Conservation (phyloP, 2,113 vertebrate genomes). For the Pontoporia blainvillei region DNA sequence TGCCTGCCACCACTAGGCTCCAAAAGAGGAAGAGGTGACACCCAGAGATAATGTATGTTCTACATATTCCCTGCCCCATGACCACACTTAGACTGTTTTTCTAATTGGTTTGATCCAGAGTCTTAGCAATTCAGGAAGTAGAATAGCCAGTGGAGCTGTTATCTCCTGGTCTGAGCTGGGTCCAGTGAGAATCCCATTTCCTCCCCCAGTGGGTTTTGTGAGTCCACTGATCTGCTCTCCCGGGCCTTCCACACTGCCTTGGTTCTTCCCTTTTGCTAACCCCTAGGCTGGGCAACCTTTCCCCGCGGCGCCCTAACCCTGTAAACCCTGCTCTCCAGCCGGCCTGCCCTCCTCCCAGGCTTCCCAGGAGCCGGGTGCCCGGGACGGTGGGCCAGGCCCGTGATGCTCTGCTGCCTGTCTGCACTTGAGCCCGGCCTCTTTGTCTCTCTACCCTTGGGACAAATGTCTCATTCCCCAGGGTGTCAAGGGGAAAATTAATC, state of each 20-base stretch:
- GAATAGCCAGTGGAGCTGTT: too few species aligned
- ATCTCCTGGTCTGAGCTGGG: not conserved
- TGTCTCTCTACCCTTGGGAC: slow-evolving; percentile 74
- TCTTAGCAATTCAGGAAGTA: not conserved
- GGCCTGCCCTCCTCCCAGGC: not conserved
- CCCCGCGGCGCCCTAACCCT: not conserved
- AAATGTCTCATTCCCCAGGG: slow-evolving; percentile 75
- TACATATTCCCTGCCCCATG: not conserved
- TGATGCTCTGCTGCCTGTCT: accelerated
- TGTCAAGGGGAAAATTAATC: slow-evolving; percentile 78
- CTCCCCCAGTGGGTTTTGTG: not conserved
- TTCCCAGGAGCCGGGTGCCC: not conserved
- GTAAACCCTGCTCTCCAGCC: not conserved
- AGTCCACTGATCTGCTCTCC: accelerated
- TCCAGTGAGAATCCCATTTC: not conserved
- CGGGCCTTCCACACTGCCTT: not conserved
- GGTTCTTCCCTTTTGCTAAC: not conserved
- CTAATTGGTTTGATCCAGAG: not conserved
- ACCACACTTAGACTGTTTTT: not conserved
- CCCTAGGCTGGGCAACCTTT: not conserved
- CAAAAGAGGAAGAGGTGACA: not conserved
- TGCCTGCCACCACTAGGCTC: accelerated
- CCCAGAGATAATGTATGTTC: accelerated
- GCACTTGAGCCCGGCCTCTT: not conserved
- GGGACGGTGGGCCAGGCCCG: not conserved